Evolutionary conservation across 1,140 invertebrate species (phyloP).

Genomic region (Pseudachorutes palmiensis): DNA sequence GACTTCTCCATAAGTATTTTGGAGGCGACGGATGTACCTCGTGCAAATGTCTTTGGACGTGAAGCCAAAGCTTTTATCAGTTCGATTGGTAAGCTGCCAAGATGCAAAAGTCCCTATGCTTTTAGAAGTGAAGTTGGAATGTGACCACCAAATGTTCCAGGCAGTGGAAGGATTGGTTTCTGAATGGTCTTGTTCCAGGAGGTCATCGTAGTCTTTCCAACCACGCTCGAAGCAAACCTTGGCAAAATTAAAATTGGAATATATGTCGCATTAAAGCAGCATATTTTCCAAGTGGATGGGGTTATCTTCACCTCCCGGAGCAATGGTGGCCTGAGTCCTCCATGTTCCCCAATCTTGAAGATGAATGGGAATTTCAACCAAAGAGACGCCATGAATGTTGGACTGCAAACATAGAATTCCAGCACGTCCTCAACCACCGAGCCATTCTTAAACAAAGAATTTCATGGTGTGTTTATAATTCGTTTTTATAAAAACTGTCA

Average conservation of each 20-base stretch:
- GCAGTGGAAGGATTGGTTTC: not conserved
- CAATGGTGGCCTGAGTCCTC: slow-evolving; percentile 15
- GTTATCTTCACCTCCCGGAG: slow-evolving; percentile 26
- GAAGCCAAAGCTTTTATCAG: slow-evolving; percentile 70
- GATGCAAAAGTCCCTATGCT: slow-evolving; percentile 16
- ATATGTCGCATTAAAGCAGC: not conserved
- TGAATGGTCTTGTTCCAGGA: not conserved
- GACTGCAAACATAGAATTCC: slow-evolving; percentile 18
- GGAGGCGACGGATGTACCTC: slow-evolving; percentile 68
- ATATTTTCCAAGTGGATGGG: too few relatives aligned
- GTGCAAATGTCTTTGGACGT: slow-evolving; percentile 72
- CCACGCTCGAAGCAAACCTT: slow-evolving; percentile 70
- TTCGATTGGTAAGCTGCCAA: slow-evolving; percentile 68
- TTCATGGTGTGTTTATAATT: too few relatives aligned
- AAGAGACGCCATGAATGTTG: slow-evolving; percentile 12
- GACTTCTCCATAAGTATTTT: slow-evolving; percentile 65
- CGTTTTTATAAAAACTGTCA: too few relatives aligned
- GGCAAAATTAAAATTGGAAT: slow-evolving; percentile 3
- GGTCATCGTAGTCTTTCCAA: slow-evolving; percentile 63
- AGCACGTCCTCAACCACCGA: slow-evolving; percentile 13
- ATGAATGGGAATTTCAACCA: slow-evolving; percentile 28
- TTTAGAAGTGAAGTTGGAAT: slow-evolving; percentile 14
- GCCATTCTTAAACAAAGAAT: too few relatives aligned
- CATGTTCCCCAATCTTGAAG: slow-evolving; percentile 26
- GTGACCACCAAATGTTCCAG: slow-evolving; percentile 37